A percentile compares a stretch with the other conserved stretches of the same genome.
phyloP scores from a whole-genome alignment of 2,113 vertebrate genomes.

The Myxocyprinus asiaticus region DNA sequence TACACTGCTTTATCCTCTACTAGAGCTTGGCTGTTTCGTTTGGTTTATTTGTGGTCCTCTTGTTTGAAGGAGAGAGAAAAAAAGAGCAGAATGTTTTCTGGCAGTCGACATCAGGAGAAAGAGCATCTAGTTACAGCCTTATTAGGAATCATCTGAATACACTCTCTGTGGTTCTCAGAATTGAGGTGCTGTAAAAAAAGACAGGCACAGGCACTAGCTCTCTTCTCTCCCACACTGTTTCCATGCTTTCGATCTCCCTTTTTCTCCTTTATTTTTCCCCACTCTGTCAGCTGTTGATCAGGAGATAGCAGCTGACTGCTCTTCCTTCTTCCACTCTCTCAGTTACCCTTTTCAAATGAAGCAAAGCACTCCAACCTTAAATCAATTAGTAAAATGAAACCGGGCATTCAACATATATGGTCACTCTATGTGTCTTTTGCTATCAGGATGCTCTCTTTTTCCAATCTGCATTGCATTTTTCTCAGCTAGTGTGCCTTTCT shows the following conservation, averaged over 20 bases:
- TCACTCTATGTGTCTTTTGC: neutral
- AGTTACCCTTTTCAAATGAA: conserved; percentile 14
- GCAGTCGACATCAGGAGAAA: conserved; percentile 66
- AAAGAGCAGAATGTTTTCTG: conserved; percentile 73
- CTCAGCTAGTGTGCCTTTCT: conserved; percentile 56
- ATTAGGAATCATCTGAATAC: conserved; percentile 77
- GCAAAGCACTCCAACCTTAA: conserved; percentile 21
- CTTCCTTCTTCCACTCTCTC: conserved; percentile 46
- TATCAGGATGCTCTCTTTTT: neutral
- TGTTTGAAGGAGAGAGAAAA: conserved; percentile 54
- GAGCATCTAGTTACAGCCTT: conserved; percentile 74
- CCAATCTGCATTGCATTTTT: neutral
- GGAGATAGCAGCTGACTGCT: conserved; percentile 63
- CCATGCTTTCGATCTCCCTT: conserved; percentile 32
- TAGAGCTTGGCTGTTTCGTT: conserved; percentile 47
- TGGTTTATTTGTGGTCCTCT: conserved; percentile 70
- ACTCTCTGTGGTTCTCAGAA: conserved; percentile 62
- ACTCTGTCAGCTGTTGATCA: conserved; percentile 74
- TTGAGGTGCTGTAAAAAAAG: conserved; percentile 48
- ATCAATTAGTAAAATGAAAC: conserved; percentile 30
- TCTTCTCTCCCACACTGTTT: conserved; percentile 28
- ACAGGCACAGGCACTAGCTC: conserved; percentile 6
- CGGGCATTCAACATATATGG: neutral
- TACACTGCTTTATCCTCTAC: neutral
- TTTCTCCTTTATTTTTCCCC: neutral